A percentile compares a stretch with the other conserved stretches of the same genome.
phyloP scores from a whole-genome alignment of 2,113 vertebrate genomes.

The Paradoxurus hermaphroditus region DNA sequence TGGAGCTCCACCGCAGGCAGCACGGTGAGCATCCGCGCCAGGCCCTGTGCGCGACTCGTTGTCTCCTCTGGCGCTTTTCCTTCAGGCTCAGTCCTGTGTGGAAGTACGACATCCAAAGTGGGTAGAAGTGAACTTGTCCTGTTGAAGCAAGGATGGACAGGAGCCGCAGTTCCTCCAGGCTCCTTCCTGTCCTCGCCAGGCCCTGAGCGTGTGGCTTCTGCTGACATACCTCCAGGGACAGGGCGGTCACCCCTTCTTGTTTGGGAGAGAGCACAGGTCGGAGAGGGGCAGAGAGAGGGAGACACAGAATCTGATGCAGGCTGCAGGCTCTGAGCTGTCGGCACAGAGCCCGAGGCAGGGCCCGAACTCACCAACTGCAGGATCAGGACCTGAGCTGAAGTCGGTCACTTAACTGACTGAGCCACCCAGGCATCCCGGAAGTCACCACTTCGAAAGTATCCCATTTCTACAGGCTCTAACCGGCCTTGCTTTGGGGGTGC shows the following conservation, averaged over 20 bases:
- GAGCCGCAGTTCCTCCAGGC: not conserved
- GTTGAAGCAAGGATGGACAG: not conserved
- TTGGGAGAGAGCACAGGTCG: too few species aligned
- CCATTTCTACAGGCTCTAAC: not conserved
- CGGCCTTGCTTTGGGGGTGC: not conserved
- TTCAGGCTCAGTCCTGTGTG: not conserved
- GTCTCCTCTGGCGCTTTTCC: accelerated
- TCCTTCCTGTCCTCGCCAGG: not conserved
- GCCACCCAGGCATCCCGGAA: not conserved
- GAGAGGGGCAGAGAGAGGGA: too few species aligned
- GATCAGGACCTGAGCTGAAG: too few species aligned
- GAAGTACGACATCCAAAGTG: not conserved
- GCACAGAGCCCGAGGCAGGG: too few species aligned
- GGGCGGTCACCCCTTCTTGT: not conserved
- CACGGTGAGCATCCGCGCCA: constrained; percentile 3
- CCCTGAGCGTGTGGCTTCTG: not conserved
- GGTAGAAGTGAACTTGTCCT: not conserved
- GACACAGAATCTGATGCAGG: too few species aligned
- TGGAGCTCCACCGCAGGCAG: constrained; percentile 49
- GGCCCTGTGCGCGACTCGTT: accelerated
- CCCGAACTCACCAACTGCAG: too few species aligned
- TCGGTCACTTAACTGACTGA: too few species aligned
- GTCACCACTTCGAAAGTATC: not conserved
- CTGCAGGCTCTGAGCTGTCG: too few species aligned
- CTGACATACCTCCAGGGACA: not conserved